Evolutionary conservation across 2,113 vertebrate genomes (phyloP).

Genomic region (Myodes glareolus): DNA sequence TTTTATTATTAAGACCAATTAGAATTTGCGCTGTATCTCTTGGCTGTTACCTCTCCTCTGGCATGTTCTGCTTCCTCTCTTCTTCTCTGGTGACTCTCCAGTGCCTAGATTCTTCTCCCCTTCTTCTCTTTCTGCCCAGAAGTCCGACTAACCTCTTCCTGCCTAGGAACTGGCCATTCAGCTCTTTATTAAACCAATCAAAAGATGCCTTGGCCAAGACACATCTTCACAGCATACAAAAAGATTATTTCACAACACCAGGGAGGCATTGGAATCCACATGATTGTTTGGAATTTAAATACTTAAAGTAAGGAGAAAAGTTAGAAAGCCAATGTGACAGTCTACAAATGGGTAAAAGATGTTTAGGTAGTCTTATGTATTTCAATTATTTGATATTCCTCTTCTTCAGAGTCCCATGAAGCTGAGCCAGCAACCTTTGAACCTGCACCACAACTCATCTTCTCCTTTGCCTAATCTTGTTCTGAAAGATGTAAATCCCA

Average conservation of each 20-base stretch:
- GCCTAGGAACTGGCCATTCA: background rate
- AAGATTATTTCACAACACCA: background rate
- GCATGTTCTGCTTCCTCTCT: background rate
- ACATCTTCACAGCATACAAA: background rate
- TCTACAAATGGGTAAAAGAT: conserved; percentile 25
- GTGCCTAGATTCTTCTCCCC: background rate
- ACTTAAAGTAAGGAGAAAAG: background rate
- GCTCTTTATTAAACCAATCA: background rate
- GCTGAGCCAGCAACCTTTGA: background rate
- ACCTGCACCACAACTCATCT: background rate
- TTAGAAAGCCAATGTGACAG: background rate
- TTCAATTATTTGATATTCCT: conserved; percentile 1
- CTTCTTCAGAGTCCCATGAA: background rate
- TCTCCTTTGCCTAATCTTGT: background rate
- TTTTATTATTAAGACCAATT: too few species aligned
- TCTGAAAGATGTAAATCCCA: background rate
- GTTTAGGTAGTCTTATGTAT: background rate
- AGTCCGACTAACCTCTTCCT: background rate
- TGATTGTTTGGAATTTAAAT: conserved; percentile 5
- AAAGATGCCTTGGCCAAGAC: background rate
- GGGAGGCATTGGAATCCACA: background rate
- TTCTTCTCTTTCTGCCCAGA: background rate
- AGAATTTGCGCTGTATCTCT: too few species aligned
- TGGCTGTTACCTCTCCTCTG: background rate
- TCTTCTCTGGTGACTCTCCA: background rate